Base-by-base conservation (phyloP, 1,140 invertebrate genomes). In the Musca vetustissima region DNA sequence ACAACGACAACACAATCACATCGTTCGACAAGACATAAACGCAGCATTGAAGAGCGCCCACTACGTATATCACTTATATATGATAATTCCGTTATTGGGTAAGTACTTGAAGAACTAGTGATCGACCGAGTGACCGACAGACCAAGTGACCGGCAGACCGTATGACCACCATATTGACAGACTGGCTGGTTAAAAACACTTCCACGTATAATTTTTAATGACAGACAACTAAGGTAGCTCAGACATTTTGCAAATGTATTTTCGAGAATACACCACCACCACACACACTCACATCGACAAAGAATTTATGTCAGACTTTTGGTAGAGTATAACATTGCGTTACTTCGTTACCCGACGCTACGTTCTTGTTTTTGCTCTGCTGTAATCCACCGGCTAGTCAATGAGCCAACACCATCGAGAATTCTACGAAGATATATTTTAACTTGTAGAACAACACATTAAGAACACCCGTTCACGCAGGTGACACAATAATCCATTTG, bases 71-170 rank as follows among this genome's bases (percentile, higher is more conserved):
- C 95, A 71, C 86, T 97, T 70, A 90, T 91, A 77, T 97, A 97
- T 82, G 96, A 98, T 80, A 86, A 91, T 69, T 96, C 94, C 79
- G 91, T 97, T 61, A 91, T 92, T 84, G 91, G 90, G 93, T 95
- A 80, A 87, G 88, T 72, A 22, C 47, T 55, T 15, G 19, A 48
- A 21, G 24, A 32, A 25, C 55, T 25, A n/a, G 47, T 43, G 36
- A 43, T 11, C 36, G 1, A 32, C 28, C n/a, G n/a, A n/a, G n/a
- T 32, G 28, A 32, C 28, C 28, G 28, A 43, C 36, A 6, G 11
- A 43, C 36, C 36, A 13, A 43, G 36, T 13, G 36, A 43, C 36
- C 36, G 36, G 11, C 36, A 11, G 36, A 2, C 36, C 13, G 13
- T n/a, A n/a, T n/a, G n/a, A 28, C 28, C 28, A 28, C 28, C n/a